A percentile compares a stretch with the other conserved stretches of the same genome.
Evolutionary conservation across 2,888 invertebrate species (phyloP).

Genomic region (Andrena minutula): DNA sequence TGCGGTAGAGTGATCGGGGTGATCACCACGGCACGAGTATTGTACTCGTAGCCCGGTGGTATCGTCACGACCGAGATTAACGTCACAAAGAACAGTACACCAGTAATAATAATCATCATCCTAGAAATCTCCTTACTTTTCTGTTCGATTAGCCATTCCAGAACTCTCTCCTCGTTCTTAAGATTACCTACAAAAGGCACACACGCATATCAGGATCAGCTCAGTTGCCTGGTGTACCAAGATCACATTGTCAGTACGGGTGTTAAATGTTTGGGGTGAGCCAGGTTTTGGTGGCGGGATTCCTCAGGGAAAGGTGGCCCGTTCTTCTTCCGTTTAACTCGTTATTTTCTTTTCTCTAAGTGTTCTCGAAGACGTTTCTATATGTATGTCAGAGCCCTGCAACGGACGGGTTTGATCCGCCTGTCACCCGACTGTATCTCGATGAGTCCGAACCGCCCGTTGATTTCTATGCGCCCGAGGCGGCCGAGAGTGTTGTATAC

Average conservation of each 20-base stretch:
- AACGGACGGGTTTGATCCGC: too few relatives aligned
- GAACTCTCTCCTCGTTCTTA: conserved; percentile 97
- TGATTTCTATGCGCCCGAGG: too few relatives aligned
- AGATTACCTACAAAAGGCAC: conserved; percentile 93
- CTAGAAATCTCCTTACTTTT: conserved; percentile 93
- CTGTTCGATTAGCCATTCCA: conserved; percentile 98
- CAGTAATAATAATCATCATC: conserved; percentile 85
- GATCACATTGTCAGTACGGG: conserved; percentile 49
- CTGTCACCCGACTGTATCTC: too few relatives aligned
- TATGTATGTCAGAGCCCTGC: neutral
- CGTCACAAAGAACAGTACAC: conserved; percentile 85
- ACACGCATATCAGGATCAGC: conserved; percentile 74
- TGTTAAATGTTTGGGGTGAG: conserved; percentile 24
- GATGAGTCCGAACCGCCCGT: too few relatives aligned
- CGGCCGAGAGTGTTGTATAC: too few relatives aligned
- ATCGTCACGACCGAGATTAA: conserved; percentile 84
- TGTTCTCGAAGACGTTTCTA: neutral
- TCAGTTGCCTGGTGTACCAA: conserved; percentile 54
- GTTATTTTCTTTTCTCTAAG: too few relatives aligned
- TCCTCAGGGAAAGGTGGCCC: neutral
- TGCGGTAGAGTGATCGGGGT: conserved; percentile 81
- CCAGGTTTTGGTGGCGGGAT: conserved; percentile 21
- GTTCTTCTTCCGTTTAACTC: conserved; percentile 41
- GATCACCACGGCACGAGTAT: conserved; percentile 81
- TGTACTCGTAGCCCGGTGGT: conserved; percentile 83